Base-by-base conservation (phyloP, 2,888 invertebrate genomes). In the Mongoloraphidia duomilia region DNA sequence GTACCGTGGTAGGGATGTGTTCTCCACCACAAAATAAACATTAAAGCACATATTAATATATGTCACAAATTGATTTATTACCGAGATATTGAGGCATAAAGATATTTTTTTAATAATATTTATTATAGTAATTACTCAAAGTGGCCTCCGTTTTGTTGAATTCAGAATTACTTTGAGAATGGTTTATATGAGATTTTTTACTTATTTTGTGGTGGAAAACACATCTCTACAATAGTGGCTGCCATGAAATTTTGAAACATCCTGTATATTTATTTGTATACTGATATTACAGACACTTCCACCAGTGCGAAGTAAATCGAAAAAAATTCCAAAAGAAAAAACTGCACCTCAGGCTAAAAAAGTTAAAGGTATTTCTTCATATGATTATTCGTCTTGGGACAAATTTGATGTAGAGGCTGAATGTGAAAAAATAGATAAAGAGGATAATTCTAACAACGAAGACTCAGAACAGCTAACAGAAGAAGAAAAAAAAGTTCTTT, bases 391-490 rank as follows among this genome's bases (percentile, higher is more conserved):
- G 35, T 72, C 80, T 44, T 88, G 87, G 87, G 84, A 86, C 36
- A 81, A 81, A 59, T 87, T 82, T 74, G 84, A 88, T 75, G 83
- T 75, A 78, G 80, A 82, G 14, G 75, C 77, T 63, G 82, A 80
- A 55, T 80, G 80, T 60, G 72, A 77, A 52, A 74, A 75, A 54
- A 55, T 81, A 58, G 80, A 80, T 55, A 72, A 72, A 61, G 71
- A 69, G 57, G 67, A 74, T 45, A 67, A 62, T 34, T 59, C 61
- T 10, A 49, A 60, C 44, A 55, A 52, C 8, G 56, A 59, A 34
- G 58, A 61, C 47, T 61, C 61, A 1, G 59, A 61, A 12, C 66
- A 68, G 34, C 60, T 66, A 26, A 74, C 73, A 44, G 75, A 77
- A 56, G 74, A 74, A 50, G 63, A 62, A 13, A 76, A 73, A 64